These are phyloP conservation scores for Onychorhynchus coronatus DNA, from an alignment of 2,113 vertebrate species.

Conservation along the genomic window DNA sequence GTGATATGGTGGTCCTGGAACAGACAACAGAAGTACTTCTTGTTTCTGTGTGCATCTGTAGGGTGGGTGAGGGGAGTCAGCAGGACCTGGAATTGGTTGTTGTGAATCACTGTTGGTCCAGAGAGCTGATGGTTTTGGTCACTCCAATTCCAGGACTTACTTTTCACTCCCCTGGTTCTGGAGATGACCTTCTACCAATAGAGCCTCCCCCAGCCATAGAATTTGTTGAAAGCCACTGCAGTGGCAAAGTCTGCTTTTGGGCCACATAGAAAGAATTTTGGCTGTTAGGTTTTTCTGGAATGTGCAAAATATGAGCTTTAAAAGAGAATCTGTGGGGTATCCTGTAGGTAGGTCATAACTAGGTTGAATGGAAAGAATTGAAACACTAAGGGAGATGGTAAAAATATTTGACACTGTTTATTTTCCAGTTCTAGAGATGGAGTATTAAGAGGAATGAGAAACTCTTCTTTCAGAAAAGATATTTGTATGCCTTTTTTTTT, in stretches of 20 bases:
- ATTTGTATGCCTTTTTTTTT: neutral
- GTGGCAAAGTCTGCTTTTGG: neutral
- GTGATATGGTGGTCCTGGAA: neutral
- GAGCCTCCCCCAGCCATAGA: neutral
- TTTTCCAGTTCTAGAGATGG: neutral
- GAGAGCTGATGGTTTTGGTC: neutral
- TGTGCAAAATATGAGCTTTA: neutral
- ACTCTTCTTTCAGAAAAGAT: neutral
- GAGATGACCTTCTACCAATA: neutral
- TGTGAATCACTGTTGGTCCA: neutral
- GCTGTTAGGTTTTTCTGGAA: neutral
- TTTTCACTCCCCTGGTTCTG: neutral
- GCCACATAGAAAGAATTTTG: neutral
- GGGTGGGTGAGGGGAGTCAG: rapidly evolving
- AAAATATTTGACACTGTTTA: neutral
- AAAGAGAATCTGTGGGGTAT: neutral
- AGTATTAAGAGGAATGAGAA: neutral
- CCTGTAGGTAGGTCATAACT: neutral
- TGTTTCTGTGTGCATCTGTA: neutral
- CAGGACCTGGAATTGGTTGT: neutral
- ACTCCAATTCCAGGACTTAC: neutral
- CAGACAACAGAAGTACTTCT: neutral
- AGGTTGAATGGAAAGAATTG: neutral
- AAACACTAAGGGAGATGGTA: neutral
- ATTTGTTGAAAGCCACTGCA: neutral